phyloP scores from a whole-genome alignment of 2,888 invertebrate genomes.

The Dicyrtomina minuta region DNA sequence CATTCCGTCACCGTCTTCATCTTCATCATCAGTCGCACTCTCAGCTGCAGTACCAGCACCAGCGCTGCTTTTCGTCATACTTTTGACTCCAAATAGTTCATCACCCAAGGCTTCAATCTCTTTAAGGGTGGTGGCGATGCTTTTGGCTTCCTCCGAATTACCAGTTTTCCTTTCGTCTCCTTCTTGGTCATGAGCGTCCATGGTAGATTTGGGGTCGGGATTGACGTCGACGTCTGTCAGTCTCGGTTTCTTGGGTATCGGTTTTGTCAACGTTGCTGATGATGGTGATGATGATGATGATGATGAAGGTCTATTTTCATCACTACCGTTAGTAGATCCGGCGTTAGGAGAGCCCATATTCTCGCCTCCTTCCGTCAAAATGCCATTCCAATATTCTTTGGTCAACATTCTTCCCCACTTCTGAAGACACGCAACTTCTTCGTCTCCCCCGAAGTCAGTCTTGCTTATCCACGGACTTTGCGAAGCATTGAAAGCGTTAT shows the following conservation, averaged over 20 bases:
- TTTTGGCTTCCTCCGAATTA: too few species aligned
- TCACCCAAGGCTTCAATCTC: neutral
- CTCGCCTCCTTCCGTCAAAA: too few species aligned
- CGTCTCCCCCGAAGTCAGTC: neutral
- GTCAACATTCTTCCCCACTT: neutral
- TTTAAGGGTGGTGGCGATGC: neutral
- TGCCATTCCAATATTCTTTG: neutral
- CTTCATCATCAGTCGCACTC: too few species aligned
- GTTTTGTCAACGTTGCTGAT: too few species aligned
- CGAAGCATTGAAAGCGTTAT: neutral
- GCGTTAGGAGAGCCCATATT: neutral
- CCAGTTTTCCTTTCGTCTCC: too few species aligned
- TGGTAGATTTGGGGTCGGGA: neutral
- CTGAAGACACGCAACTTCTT: neutral
- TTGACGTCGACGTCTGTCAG: too few species aligned
- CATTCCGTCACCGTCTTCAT: too few species aligned
- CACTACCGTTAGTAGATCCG: too few species aligned
- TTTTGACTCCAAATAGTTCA: neutral
- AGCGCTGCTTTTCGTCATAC: neutral
- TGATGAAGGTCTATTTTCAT: neutral
- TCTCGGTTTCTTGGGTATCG: neutral
- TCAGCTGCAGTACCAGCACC: too few species aligned
- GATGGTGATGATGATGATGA: too few species aligned
- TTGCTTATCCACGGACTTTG: constrained; percentile 2
- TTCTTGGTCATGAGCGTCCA: too few species aligned